Evolutionary conservation across 2,888 invertebrate species (phyloP).

Genomic region (Ophion obscuratus): DNA sequence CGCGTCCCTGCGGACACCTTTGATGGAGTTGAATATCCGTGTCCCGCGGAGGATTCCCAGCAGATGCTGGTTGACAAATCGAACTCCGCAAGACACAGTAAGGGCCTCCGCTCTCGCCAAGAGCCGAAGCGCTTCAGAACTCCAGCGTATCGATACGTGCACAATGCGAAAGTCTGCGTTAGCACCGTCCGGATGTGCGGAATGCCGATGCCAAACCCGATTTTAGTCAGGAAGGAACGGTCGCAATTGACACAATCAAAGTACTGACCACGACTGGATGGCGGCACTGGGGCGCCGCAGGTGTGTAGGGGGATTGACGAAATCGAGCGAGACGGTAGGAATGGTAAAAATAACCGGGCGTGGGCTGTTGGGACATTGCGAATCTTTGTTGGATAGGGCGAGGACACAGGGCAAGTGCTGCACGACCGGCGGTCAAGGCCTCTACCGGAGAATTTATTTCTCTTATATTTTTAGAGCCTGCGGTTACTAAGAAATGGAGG

Average conservation of each 20-base stretch:
- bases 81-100: neutral
- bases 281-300: neutral
- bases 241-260: neutral
- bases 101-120: neutral
- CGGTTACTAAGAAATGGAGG: too few species aligned
- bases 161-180: neutral
- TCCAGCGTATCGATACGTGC: neutral
- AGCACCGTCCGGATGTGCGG: neutral
- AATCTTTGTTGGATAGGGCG: too few species aligned
- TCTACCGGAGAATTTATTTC: neutral
- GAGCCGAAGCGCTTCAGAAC: neutral
- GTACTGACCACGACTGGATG: neutral
- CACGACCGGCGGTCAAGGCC: neutral
- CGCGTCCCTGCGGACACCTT: neutral
- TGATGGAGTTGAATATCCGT: neutral
- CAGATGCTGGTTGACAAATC: neutral
- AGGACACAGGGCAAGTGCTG: too few species aligned
- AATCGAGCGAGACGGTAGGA: too few species aligned
- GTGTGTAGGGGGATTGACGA: too few species aligned
- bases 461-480: too few species aligned
- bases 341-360: too few species aligned
- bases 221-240: neutral
- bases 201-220: slow-evolving; percentile 2
- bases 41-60: neutral
- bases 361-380: too few species aligned